Conservation (phyloP, 2,113 vertebrate genomes). For the Laticauda colubrina region DNA sequence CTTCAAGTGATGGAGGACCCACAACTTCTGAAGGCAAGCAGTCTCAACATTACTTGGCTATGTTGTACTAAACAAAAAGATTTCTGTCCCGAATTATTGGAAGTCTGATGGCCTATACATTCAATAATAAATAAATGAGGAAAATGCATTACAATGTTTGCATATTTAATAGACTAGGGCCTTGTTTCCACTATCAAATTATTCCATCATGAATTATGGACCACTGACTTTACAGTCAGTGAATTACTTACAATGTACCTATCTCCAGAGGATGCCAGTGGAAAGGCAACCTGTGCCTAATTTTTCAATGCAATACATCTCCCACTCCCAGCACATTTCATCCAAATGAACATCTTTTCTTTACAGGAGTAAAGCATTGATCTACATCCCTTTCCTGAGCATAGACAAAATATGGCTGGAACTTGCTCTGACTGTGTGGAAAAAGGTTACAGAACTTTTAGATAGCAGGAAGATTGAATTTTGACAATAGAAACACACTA, state of each 20-base stretch:
- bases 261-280: neutral
- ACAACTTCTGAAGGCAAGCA: neutral
- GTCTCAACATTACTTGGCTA: neutral
- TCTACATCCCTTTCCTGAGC: neutral
- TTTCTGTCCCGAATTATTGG: neutral
- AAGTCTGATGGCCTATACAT: neutral
- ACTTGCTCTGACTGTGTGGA: neutral
- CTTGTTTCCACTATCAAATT: neutral
- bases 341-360: neutral
- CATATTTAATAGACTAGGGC: neutral
- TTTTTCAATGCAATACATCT: neutral
- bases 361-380: neutral
- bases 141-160: neutral
- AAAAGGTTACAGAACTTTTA: neutral
- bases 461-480: neutral
- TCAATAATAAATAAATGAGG: neutral
- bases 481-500: neutral
- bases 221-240: neutral
- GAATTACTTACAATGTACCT: neutral
- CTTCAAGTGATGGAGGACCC: neutral
- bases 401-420: neutral
- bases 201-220: neutral
- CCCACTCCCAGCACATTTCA: neutral
- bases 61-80: neutral
- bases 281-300: neutral